Conservation (phyloP, 2,888 invertebrate species). For the Eristalis tenax region DNA sequence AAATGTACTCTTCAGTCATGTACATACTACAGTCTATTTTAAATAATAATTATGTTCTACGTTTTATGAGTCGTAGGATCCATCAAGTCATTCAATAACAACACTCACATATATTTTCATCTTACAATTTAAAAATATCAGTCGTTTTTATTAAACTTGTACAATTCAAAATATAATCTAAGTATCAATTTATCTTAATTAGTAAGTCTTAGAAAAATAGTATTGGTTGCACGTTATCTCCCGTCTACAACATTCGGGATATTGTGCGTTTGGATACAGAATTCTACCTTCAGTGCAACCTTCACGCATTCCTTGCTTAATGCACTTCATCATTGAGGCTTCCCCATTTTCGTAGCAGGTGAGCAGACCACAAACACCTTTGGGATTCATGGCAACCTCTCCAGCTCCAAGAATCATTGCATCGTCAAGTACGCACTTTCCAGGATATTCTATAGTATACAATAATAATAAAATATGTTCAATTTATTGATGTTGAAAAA, state of each 20-base stretch:
- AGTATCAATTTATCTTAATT: not conserved
- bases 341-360: constrained; percentile 65
- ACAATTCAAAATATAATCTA: not conserved
- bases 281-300: constrained; percentile 58
- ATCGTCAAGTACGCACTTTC: constrained; percentile 56
- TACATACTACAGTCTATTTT: too few species aligned
- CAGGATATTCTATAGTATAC: constrained; percentile 57
- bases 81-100: too few species aligned
- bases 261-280: constrained; percentile 39
- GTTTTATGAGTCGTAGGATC: too few species aligned
- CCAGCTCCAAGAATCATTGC: constrained; percentile 45
- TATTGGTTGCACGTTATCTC: constrained; percentile 47
- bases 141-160: not conserved
- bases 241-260: constrained; percentile 59
- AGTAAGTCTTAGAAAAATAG: constrained; percentile 54
- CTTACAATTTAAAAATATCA: not conserved
- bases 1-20: too few species aligned
- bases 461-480: not conserved
- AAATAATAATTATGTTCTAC: too few species aligned
- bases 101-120: not conserved
- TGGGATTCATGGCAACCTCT: constrained; percentile 31
- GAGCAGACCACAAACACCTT: constrained; percentile 54
- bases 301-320: constrained; percentile 64
- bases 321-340: constrained; percentile 50
- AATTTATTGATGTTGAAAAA: not conserved